phyloP scores from a whole-genome alignment of 2,797 vertebrate genomes.

The Nannoperca obscura region DNA sequence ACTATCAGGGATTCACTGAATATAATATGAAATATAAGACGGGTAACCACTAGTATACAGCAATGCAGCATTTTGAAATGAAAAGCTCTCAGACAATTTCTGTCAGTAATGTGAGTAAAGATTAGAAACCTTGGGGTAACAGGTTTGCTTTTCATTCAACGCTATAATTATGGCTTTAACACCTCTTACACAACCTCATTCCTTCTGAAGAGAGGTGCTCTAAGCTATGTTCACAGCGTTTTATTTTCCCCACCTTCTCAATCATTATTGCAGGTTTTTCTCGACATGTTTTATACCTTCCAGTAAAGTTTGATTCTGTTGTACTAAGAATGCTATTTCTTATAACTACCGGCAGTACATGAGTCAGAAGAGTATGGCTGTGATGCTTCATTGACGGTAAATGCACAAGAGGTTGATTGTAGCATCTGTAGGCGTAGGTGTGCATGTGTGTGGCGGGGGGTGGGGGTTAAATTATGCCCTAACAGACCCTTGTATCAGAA shows the following conservation, averaged over 20 bases:
- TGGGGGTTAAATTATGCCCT: slow-evolving; percentile 14
- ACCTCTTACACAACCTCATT: slow-evolving; percentile 50
- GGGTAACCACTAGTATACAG: background rate
- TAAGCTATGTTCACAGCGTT: slow-evolving; percentile 50
- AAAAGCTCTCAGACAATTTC: slow-evolving; percentile 35
- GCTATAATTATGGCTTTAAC: slow-evolving; percentile 62
- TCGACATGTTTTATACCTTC: slow-evolving; percentile 33
- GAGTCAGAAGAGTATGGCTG: slow-evolving; percentile 33
- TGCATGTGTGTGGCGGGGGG: slow-evolving; percentile 12
- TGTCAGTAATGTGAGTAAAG: slow-evolving; percentile 31
- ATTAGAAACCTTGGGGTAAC: slow-evolving; percentile 17
- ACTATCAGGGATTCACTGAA: background rate
- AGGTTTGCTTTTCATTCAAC: slow-evolving; percentile 23
- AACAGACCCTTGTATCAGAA: slow-evolving; percentile 55
- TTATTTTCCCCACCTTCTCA: slow-evolving; percentile 37
- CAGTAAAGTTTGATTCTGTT: slow-evolving; percentile 31
- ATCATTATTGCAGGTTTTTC: slow-evolving; percentile 41
- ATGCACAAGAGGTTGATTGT: slow-evolving; percentile 55
- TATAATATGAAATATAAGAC: background rate
- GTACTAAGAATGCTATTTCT: slow-evolving; percentile 37
- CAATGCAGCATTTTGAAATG: background rate
- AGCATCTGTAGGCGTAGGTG: slow-evolving; percentile 37
- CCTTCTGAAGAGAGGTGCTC: slow-evolving; percentile 37
- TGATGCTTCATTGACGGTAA: slow-evolving; percentile 56
- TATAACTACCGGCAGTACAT: slow-evolving; percentile 13